These are phyloP conservation scores for Drosophila meridiana DNA, from an alignment of 2,888 invertebrate genomes.

Conservation along the genomic window DNA sequence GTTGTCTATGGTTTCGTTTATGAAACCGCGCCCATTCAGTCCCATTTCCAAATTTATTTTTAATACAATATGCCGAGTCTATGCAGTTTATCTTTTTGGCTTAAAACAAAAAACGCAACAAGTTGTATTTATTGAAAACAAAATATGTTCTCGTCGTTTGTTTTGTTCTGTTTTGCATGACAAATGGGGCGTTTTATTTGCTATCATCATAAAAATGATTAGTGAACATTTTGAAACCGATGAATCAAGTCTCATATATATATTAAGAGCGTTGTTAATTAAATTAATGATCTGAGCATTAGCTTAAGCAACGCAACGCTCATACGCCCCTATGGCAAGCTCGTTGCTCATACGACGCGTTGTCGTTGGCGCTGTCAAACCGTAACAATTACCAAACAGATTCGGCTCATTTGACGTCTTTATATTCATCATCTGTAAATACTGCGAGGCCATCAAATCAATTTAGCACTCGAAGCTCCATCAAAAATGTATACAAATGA, in stretches of 20 bases:
- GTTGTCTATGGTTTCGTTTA: constrained; percentile 35
- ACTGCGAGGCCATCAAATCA: constrained; percentile 55
- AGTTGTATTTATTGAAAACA: neutral
- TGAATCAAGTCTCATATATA: constrained; percentile 35
- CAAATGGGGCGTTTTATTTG: constrained; percentile 22
- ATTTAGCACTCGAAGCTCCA: constrained; percentile 55
- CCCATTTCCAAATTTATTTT: constrained; percentile 35
- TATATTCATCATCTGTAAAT: constrained; percentile 56
- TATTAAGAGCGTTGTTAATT: constrained; percentile 63
- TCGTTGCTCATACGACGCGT: constrained; percentile 39
- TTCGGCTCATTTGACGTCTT: constrained; percentile 70
- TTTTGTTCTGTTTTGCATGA: constrained; percentile 18
- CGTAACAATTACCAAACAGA: constrained; percentile 35
- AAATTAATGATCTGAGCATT: constrained; percentile 50
- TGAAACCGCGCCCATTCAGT: constrained; percentile 38
- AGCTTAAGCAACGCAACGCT: constrained; percentile 26
- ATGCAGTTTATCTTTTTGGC: constrained; percentile 42
- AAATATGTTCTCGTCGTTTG: neutral
- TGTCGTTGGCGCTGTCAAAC: constrained; percentile 31
- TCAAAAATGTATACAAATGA: constrained; percentile 67
- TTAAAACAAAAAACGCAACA: constrained; percentile 1
- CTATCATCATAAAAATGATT: constrained; percentile 17
- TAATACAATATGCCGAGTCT: constrained; percentile 36
- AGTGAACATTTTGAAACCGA: constrained; percentile 13
- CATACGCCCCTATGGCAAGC: constrained; percentile 38